A percentile compares a stretch with the other conserved stretches of the same genome.
These are phyloP conservation scores for Ischnura elegans DNA, from an alignment of 2,888 invertebrate genomes.

Conservation along the genomic window DNA sequence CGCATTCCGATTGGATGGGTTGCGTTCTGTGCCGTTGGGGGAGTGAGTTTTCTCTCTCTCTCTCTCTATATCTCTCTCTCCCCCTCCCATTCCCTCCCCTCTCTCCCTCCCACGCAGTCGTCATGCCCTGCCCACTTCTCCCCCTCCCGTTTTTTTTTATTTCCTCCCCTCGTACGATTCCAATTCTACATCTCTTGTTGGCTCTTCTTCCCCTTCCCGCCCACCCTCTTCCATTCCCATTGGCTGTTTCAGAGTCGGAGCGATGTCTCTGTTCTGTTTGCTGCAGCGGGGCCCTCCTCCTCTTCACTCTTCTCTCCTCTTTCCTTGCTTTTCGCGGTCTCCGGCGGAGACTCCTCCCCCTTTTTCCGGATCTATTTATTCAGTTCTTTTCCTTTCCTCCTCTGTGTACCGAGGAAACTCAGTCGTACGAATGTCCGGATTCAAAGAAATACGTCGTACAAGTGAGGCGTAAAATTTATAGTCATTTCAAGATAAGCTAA, in stretches of 20 bases:
- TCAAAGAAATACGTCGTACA: too few relatives aligned
- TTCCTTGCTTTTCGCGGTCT: not conserved
- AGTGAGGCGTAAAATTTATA: too few relatives aligned
- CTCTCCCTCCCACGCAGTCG: not conserved
- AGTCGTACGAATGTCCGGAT: too few relatives aligned
- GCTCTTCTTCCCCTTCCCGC: slow-evolving; percentile 16
- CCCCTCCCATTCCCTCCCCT: slow-evolving; percentile 68
- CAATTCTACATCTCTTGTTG: slow-evolving; percentile 64
- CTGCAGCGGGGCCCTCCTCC: too few relatives aligned
- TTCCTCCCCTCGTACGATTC: slow-evolving; percentile 50
- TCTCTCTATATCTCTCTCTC: slow-evolving; percentile 51
- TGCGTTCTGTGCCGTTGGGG: slow-evolving; percentile 75
- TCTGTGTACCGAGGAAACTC: too few relatives aligned
- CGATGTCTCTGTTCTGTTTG: slow-evolving; percentile 38
- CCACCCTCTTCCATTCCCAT: slow-evolving; percentile 33
- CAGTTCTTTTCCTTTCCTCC: too few relatives aligned
- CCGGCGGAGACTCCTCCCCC: not conserved
- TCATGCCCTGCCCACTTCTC: slow-evolving; percentile 34
- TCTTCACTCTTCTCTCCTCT: too few relatives aligned
- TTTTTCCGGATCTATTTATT: too few relatives aligned
- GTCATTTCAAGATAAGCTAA: too few relatives aligned
- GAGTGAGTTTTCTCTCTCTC: slow-evolving; percentile 76
- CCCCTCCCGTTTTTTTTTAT: slow-evolving; percentile 46
- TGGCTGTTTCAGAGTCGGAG: slow-evolving; percentile 25
- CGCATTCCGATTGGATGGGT: slow-evolving; percentile 74